Percentiles rank a stretch among this genome's conserved stretches.
phyloP scores from a whole-genome alignment of 1,140 invertebrate species.

The Drosophila ironensis region DNA sequence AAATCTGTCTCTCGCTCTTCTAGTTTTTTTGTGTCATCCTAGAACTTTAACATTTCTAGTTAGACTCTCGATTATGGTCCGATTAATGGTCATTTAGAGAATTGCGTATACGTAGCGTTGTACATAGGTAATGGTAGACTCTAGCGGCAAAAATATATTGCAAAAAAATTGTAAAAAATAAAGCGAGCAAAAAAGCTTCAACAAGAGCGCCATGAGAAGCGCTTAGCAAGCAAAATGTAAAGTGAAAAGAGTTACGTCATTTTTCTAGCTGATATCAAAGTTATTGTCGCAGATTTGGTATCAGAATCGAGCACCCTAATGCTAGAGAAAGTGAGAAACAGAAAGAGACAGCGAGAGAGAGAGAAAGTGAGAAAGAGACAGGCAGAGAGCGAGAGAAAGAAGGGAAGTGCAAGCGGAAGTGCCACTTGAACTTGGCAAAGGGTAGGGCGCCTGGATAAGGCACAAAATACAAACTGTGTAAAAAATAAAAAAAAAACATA shows the following conservation, averaged over 20 bases:
- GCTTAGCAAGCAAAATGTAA: conserved; percentile 57
- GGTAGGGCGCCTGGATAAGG: conserved; percentile 5
- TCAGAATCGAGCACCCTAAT: conserved; percentile 76
- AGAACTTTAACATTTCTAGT: not conserved
- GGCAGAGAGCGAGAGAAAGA: not conserved
- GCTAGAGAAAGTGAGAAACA: not conserved
- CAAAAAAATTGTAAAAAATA: not conserved
- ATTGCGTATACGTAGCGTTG: conserved; percentile 36
- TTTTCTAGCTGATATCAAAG: conserved; percentile 82
- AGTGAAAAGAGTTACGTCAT: conserved; percentile 81
- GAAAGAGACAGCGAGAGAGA: not conserved
- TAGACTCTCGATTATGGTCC: conserved; percentile 27
- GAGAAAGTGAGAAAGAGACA: not conserved
- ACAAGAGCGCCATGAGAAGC: conserved; percentile 3
- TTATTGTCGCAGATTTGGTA: conserved; percentile 82
- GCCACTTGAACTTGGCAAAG: conserved; percentile 67
- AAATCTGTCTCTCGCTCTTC: conserved; percentile 24
- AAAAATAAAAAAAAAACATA: not conserved
- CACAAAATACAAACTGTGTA: not conserved
- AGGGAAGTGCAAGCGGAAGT: conserved; percentile 29
- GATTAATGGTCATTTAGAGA: conserved; percentile 26
- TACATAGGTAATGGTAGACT: conserved; percentile 33
- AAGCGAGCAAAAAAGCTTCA: conserved; percentile 40
- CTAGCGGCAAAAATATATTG: not conserved
- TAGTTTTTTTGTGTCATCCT: not conserved